Conservation (phyloP, 2,888 invertebrate species). For the Elysia crispata region DNA sequence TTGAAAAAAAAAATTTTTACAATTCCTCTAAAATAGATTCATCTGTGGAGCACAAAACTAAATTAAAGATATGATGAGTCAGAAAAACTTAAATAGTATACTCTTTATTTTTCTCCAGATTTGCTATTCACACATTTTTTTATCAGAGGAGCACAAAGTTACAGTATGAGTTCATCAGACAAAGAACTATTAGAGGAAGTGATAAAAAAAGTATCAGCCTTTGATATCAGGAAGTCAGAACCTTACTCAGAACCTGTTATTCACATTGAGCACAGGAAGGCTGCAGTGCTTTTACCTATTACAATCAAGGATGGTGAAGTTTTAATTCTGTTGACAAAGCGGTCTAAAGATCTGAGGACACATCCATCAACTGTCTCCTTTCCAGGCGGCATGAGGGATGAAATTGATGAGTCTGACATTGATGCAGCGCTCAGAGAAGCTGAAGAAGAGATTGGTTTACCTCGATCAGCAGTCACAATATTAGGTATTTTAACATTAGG, state of each 20-base stretch:
- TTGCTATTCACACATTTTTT: too few relatives aligned
- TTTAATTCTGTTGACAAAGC: slow-evolving; percentile 40
- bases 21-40: too few relatives aligned
- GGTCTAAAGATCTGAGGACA: slow-evolving; percentile 48
- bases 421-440: slow-evolving; percentile 74
- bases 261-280: slow-evolving; percentile 21
- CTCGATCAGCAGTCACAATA: slow-evolving; percentile 62
- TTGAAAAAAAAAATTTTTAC: too few relatives aligned
- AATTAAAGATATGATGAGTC: too few relatives aligned
- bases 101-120: too few relatives aligned
- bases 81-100: too few relatives aligned
- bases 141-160: too few relatives aligned
- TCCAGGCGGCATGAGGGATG: slow-evolving; percentile 73
- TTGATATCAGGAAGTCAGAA: slow-evolving; percentile 30
- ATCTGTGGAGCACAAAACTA: too few relatives aligned
- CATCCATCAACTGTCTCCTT: slow-evolving; percentile 72
- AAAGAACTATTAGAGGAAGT: slow-evolving; percentile 15
- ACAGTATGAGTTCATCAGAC: not conserved
- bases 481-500: slow-evolving; percentile 62
- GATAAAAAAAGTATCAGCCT: slow-evolving; percentile 19
- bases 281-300: slow-evolving; percentile 42
- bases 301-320: slow-evolving; percentile 35
- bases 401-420: slow-evolving; percentile 64
- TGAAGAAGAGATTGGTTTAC: slow-evolving; percentile 74
- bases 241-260: slow-evolving; percentile 30